Evolutionary conservation across 2,113 vertebrate species (phyloP).

Genomic region (Paralichthys olivaceus): DNA sequence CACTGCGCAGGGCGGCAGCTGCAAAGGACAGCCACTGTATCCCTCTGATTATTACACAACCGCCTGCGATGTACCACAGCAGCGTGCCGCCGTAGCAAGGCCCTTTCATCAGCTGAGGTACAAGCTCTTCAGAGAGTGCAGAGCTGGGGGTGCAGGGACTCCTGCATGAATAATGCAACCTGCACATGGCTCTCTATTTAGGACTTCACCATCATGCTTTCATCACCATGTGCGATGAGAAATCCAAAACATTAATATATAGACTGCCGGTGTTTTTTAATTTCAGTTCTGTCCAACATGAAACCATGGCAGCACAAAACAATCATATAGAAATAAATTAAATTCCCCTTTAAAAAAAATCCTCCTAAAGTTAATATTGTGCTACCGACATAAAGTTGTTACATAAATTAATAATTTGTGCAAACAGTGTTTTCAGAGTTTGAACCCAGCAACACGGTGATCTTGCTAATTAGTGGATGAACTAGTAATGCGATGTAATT

Average conservation of each 20-base stretch:
- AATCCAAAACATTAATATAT: slow-evolving; percentile 14
- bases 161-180: slow-evolving; percentile 72
- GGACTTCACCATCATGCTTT: slow-evolving; percentile 35
- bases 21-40: slow-evolving; percentile 64
- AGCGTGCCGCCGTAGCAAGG: slow-evolving; percentile 42
- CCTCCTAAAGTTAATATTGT: too few relatives aligned
- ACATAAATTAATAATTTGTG: too few relatives aligned
- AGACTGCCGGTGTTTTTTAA: not conserved
- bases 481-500: too few relatives aligned
- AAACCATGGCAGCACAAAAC: too few relatives aligned
- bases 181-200: slow-evolving; percentile 58
- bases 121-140: slow-evolving; percentile 48
- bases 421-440: too few relatives aligned
- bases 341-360: too few relatives aligned
- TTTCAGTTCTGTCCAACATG: not conserved
- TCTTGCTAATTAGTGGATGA: too few relatives aligned
- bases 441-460: too few relatives aligned
- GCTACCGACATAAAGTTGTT: too few relatives aligned
- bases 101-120: slow-evolving; percentile 74
- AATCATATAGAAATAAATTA: too few relatives aligned
- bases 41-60: slow-evolving; percentile 75
- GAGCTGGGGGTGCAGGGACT: slow-evolving; percentile 49
- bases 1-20: slow-evolving; percentile 66
- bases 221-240: slow-evolving; percentile 13
- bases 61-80: slow-evolving; percentile 56